Conservation (phyloP, 2,113 vertebrate genomes). For the Istiophorus platypterus region DNA sequence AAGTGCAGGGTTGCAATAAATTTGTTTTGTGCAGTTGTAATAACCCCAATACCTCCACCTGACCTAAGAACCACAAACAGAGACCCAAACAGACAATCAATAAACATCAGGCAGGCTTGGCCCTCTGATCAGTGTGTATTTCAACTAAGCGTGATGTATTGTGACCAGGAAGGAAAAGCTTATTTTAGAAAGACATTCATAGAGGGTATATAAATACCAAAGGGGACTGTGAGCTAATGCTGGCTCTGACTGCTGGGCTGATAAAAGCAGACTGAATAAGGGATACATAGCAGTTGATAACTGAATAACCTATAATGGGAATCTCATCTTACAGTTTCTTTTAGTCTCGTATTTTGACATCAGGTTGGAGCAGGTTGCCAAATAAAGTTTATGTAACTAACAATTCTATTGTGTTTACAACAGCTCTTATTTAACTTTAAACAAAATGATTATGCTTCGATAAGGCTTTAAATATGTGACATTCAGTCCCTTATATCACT, state of each 20-base stretch:
- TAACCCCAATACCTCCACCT: background rate
- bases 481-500: background rate
- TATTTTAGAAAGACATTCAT: slow-evolving; percentile 54
- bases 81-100: background rate
- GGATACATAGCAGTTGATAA: background rate
- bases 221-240: slow-evolving; percentile 30
- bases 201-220: slow-evolving; percentile 32
- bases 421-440: background rate
- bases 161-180: slow-evolving; percentile 20
- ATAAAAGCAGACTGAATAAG: slow-evolving; percentile 3
- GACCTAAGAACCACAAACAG: background rate
- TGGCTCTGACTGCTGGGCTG: slow-evolving; percentile 9
- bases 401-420: background rate
- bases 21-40: background rate
- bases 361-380: background rate
- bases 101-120: background rate
- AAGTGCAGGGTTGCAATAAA: too few relatives aligned
- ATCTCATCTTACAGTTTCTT: background rate
- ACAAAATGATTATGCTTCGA: background rate
- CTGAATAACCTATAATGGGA: background rate
- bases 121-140: slow-evolving; percentile 5
- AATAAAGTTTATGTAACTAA: background rate
- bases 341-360: background rate
- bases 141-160: slow-evolving; percentile 31
- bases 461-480: background rate